A percentile compares a stretch with the other conserved stretches of the same genome.
phyloP scores from a whole-genome alignment of 92 coral and sea anemone genomes.

The Pocillopora grandis region DNA sequence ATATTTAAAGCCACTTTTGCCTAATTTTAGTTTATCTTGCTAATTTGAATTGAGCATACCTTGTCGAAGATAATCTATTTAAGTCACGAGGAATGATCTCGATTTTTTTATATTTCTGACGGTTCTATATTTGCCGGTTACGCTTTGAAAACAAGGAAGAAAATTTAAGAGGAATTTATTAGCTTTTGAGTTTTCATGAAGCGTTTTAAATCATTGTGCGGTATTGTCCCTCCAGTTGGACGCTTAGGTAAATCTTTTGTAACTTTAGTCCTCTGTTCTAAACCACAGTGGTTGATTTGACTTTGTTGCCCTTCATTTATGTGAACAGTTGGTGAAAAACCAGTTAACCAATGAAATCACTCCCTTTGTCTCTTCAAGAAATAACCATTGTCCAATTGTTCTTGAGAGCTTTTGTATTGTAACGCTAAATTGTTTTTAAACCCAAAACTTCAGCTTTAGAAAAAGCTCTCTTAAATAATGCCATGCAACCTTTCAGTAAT shows the following conservation, averaged over 20 bases:
- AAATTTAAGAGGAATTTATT: background rate
- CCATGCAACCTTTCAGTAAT: too few relatives aligned
- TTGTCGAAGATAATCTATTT: background rate
- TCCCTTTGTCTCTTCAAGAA: conserved; percentile 16
- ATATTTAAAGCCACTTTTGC: conserved; percentile 16
- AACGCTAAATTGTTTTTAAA: conserved; percentile 4
- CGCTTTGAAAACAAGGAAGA: background rate
- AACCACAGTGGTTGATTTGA: conserved; percentile 13
- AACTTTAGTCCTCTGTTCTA: conserved; percentile 28
- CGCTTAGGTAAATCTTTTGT: conserved; percentile 28
- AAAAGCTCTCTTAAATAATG: background rate
- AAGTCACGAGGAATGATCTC: conserved; percentile 14
- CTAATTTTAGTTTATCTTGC: background rate
- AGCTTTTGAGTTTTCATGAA: conserved; percentile 15
- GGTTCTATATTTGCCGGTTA: background rate
- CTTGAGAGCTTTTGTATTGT: conserved; percentile 32
- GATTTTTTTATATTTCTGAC: background rate
- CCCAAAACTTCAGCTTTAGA: conserved; percentile 2
- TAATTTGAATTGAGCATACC: conserved; percentile 17
- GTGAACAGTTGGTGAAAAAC: conserved; percentile 20
- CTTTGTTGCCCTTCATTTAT: conserved; percentile 25
- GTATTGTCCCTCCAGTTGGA: conserved; percentile 18
- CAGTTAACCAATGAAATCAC: conserved; percentile 18
- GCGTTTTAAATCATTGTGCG: conserved; percentile 4
- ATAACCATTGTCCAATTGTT: conserved; percentile 31